Percentiles rank a stretch among this genome's conserved stretches.
Evolutionary conservation across 2,797 vertebrate genomes (phyloP).

Genomic region (Chrysolophus pictus): DNA sequence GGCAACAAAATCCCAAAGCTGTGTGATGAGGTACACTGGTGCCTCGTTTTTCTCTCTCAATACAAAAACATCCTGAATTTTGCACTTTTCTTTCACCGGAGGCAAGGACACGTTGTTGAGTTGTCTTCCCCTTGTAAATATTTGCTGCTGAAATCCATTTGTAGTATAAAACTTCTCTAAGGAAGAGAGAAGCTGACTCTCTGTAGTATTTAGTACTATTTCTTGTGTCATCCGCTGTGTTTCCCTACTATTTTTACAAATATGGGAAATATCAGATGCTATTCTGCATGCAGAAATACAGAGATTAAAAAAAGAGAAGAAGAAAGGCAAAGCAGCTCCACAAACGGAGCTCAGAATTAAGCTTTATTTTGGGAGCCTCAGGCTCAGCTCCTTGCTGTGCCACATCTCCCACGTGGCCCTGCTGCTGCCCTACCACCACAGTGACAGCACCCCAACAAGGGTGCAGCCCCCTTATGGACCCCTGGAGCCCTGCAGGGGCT

Average conservation of each 20-base stretch:
- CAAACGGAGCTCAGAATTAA: background rate
- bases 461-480: background rate
- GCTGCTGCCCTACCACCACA: background rate
- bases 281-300: background rate
- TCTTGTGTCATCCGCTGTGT: background rate
- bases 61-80: background rate
- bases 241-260: background rate
- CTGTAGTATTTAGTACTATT: background rate
- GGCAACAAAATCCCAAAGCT: background rate
- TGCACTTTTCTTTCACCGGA: background rate
- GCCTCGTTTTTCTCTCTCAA: background rate
- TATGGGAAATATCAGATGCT: background rate
- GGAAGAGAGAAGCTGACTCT: background rate
- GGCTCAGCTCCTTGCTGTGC: background rate
- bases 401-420: background rate
- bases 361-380: background rate
- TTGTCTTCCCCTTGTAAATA: constrained; percentile 3
- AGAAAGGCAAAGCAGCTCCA: background rate
- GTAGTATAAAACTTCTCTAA: background rate
- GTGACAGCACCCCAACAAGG: background rate
- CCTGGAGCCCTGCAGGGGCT: background rate
- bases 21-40: background rate
- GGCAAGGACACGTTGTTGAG: background rate
- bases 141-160: constrained; percentile 5
- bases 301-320: background rate